Conservation (phyloP, 2,797 vertebrate species). For the Distichodus sexfasciatus region DNA sequence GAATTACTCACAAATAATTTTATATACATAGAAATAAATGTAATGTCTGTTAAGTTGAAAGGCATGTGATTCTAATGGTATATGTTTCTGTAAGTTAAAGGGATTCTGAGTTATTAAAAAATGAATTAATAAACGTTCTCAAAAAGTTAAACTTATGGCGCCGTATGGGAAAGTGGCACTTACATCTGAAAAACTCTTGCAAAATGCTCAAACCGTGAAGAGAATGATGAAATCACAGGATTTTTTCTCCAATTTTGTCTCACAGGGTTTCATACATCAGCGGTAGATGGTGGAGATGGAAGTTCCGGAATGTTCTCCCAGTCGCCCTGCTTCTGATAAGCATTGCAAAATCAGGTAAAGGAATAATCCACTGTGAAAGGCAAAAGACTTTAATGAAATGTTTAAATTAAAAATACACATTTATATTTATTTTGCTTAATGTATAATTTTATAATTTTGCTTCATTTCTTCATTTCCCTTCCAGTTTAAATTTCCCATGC, state of each 20-base stretch:
- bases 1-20: too few relatives aligned
- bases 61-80: too few relatives aligned
- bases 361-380: background rate
- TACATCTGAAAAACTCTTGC: too few relatives aligned
- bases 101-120: too few relatives aligned
- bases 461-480: constrained; percentile 10
- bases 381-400: too few relatives aligned
- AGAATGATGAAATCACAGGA: background rate
- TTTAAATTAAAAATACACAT: background rate
- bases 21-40: too few relatives aligned
- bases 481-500: constrained; percentile 12
- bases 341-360: constrained; percentile 71
- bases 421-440: background rate
- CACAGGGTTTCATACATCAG: constrained; percentile 73
- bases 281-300: constrained; percentile 80
- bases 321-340: constrained; percentile 56
- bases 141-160: too few relatives aligned
- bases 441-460: constrained; percentile 26
- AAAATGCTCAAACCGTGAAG: too few relatives aligned
- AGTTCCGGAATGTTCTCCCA: constrained; percentile 65
- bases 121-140: too few relatives aligned
- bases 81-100: too few relatives aligned
- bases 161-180: too few relatives aligned
- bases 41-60: too few relatives aligned
- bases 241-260: constrained; percentile 9